Evolutionary conservation across 2,797 vertebrate species (phyloP).

Genomic region (Pteropus rufus): DNA sequence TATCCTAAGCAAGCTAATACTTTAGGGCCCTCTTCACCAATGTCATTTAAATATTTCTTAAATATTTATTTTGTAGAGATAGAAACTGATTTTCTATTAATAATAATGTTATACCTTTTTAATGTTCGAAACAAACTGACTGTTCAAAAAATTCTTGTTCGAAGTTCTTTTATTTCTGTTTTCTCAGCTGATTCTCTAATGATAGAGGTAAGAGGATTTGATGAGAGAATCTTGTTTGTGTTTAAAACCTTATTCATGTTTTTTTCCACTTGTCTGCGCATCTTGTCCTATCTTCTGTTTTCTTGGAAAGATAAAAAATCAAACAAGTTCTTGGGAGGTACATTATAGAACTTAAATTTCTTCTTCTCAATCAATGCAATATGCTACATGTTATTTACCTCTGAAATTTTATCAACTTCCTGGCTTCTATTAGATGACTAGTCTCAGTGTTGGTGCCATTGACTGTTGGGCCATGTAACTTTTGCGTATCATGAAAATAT

Average conservation of each 20-base stretch:
- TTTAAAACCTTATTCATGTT: background rate
- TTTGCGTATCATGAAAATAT: background rate
- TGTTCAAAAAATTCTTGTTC: background rate
- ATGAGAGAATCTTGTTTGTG: background rate
- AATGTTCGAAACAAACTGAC: background rate
- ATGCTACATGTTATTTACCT: background rate
- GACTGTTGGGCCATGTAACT: background rate
- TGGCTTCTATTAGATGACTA: background rate
- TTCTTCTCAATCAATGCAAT: background rate
- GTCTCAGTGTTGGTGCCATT: background rate
- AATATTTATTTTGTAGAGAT: background rate
- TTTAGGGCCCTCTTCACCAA: background rate
- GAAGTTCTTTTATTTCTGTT: conserved; percentile 8
- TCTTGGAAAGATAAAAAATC: background rate
- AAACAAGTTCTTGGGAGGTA: background rate
- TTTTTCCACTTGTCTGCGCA: background rate
- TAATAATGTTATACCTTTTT: background rate
- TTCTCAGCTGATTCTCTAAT: background rate
- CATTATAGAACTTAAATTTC: background rate
- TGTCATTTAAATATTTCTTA: background rate
- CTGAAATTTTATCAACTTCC: background rate
- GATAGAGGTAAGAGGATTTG: background rate
- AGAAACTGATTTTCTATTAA: background rate
- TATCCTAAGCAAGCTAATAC: background rate
- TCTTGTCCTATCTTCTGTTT: background rate